phyloP scores from a whole-genome alignment of 2,888 invertebrate genomes.

The Calliphora vomitoria region DNA sequence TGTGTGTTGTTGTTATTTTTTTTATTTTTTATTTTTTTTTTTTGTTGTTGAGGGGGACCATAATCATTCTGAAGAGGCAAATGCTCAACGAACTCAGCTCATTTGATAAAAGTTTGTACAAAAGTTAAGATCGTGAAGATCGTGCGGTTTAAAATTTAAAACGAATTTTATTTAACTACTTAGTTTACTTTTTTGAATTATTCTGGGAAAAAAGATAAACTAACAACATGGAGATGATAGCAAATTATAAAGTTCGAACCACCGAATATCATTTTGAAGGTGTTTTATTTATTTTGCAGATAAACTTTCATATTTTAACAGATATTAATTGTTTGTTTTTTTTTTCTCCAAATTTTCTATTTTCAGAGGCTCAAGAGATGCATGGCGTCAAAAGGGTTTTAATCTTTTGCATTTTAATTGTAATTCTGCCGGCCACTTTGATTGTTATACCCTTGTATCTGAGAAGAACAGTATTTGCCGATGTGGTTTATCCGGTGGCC shows the following conservation, averaged over 20 bases:
- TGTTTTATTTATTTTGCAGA: constrained; percentile 62
- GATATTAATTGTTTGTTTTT: background rate
- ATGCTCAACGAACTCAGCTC: constrained; percentile 33
- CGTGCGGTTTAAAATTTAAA: constrained; percentile 24
- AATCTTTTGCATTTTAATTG: constrained; percentile 91
- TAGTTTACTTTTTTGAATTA: background rate
- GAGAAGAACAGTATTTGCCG: constrained; percentile 90
- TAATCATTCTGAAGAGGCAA: constrained; percentile 4
- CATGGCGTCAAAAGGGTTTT: constrained; percentile 92
- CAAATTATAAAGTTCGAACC: constrained; percentile 75
- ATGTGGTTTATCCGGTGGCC: constrained; percentile 91
- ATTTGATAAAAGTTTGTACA: constrained; percentile 65
- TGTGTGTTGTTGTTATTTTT: constrained; percentile 19
- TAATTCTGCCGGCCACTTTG: constrained; percentile 90
- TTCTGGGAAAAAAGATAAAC: background rate
- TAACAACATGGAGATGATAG: constrained; percentile 60
- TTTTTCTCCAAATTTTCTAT: constrained; percentile 30
- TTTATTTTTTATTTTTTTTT: constrained; percentile 26
- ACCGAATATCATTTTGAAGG: constrained; percentile 83
- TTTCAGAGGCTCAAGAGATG: constrained; percentile 90
- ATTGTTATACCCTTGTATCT: constrained; percentile 92
- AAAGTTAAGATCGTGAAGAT: constrained; percentile 64
- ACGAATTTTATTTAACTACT: background rate
- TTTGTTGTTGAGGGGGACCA: constrained; percentile 1
- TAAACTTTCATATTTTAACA: constrained; percentile 10